Evolutionary conservation across 2,113 vertebrate genomes (phyloP).

Genomic region (Abramis brama): DNA sequence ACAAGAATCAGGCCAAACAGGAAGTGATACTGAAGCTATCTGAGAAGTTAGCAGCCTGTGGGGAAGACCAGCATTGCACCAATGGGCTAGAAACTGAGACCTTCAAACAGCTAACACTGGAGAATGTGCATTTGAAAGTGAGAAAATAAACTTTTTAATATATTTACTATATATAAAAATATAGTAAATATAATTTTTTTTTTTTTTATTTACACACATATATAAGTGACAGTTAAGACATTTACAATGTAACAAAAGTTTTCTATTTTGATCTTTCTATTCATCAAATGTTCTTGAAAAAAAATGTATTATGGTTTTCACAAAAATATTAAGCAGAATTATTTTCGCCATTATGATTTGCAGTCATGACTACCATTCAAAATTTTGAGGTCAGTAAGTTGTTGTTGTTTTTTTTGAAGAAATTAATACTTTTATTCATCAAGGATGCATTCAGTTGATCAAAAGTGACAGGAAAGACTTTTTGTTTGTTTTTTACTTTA

Average conservation of each 20-base stretch:
- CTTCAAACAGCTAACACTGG: constrained; percentile 76
- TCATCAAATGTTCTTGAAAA: background rate
- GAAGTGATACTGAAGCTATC: constrained; percentile 88
- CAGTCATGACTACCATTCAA: no score
- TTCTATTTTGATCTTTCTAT: background rate
- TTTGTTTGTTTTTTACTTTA: no score
- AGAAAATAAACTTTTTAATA: background rate
- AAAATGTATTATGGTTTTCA: background rate
- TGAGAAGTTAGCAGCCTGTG: constrained; percentile 75
- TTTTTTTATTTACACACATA: no score
- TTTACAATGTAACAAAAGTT: background rate
- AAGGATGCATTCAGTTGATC: no score
- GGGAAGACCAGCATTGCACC: constrained; percentile 47
- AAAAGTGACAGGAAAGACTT: no score
- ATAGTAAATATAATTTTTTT: no score
- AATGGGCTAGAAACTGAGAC: constrained; percentile 52
- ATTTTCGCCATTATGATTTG: no score
- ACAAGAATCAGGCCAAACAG: constrained; percentile 88
- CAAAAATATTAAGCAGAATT: no score
- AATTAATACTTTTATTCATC: no score
- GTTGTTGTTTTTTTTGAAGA: no score
- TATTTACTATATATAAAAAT: no score
- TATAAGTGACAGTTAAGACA: background rate
- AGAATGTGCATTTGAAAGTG: constrained; percentile 86
- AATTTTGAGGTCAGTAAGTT: no score